Percentiles rank a stretch among this genome's conserved stretches.
These are phyloP conservation scores for Vidua macroura DNA, from an alignment of 2,113 vertebrate genomes.

Conservation along the genomic window DNA sequence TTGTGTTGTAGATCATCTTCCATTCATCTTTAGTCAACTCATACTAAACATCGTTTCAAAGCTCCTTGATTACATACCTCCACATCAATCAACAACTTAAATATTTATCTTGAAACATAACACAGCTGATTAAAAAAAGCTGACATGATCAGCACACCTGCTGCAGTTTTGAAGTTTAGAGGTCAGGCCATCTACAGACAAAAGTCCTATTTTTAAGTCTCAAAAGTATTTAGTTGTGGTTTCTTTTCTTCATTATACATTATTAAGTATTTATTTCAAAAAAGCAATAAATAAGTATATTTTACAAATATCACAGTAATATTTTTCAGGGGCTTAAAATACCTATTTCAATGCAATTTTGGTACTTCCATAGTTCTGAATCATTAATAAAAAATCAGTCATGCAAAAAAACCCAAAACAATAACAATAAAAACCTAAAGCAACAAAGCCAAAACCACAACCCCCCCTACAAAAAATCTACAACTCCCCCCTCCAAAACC, in stretches of 20 bases:
- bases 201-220: neutral
- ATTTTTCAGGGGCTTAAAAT: neutral
- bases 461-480: neutral
- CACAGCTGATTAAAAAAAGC: neutral
- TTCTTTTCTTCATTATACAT: neutral
- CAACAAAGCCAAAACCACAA: neutral
- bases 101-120: constrained; percentile 10
- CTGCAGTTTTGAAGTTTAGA: neutral
- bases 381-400: neutral
- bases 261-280: neutral
- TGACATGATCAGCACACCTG: neutral
- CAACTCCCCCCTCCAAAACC: neutral
- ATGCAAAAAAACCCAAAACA: neutral
- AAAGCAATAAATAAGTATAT: neutral
- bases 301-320: neutral
- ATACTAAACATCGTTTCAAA: neutral
- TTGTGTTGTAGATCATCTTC: neutral
- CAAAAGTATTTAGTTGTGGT: neutral
- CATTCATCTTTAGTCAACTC: neutral
- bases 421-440: neutral
- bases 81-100: neutral
- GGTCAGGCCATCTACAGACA: neutral
- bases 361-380: neutral
- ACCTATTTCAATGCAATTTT: neutral
- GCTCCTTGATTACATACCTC: neutral